Percentiles rank a stretch among this genome's conserved stretches.
phyloP scores from a whole-genome alignment of 2,888 invertebrate species.

The Melolontha melolontha region DNA sequence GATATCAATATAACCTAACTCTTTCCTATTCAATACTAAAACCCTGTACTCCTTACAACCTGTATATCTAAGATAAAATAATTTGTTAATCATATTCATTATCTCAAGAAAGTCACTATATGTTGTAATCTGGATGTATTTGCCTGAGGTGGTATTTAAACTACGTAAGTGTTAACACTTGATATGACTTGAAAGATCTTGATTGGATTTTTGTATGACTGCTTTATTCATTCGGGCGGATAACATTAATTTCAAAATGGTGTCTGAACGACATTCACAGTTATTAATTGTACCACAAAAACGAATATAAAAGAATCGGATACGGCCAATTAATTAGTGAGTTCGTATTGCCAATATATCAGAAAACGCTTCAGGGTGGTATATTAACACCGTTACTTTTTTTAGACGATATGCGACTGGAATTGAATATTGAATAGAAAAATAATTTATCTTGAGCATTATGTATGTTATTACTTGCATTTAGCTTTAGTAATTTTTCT shows the following conservation, averaged over 20 bases:
- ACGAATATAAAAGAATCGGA: neutral
- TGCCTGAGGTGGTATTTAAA: slow-evolving; percentile 6
- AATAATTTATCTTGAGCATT: too few relatives aligned
- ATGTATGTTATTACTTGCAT: too few relatives aligned
- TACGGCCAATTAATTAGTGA: slow-evolving; percentile 12
- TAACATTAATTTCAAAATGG: slow-evolving; percentile 9
- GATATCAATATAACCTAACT: too few relatives aligned
- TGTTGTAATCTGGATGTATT: slow-evolving; percentile 5
- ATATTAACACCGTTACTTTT: too few relatives aligned
- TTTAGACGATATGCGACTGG: too few relatives aligned
- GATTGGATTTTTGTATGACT: slow-evolving; percentile 6
- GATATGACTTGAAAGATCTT: neutral
- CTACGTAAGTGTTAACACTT: slow-evolving; percentile 1
- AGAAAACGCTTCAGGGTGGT: neutral
- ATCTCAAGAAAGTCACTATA: neutral
- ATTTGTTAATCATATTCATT: slow-evolving; percentile 13
- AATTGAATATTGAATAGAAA: too few relatives aligned
- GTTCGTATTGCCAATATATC: neutral
- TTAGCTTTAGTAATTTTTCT: too few relatives aligned
- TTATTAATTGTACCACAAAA: slow-evolving; percentile 9
- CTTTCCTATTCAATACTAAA: too few relatives aligned
- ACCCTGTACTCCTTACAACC: too few relatives aligned
- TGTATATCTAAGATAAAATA: slow-evolving; percentile 1
- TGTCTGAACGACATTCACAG: neutral
- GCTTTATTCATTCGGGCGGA: slow-evolving; percentile 5